phyloP scores from a whole-genome alignment of 2,797 vertebrate species.

The Carcharodon carcharias region DNA sequence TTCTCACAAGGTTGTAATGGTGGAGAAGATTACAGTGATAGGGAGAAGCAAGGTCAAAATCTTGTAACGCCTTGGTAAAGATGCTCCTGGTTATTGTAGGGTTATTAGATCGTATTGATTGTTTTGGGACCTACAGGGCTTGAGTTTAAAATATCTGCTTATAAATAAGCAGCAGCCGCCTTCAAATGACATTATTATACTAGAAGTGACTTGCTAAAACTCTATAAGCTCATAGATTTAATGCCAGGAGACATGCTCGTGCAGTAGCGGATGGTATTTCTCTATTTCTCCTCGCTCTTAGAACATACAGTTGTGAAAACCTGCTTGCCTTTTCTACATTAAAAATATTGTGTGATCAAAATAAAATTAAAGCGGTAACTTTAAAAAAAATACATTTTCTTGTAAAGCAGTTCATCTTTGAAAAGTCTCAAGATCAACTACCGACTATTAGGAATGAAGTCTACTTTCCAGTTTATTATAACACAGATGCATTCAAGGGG shows the following conservation, averaged over 20 bases:
- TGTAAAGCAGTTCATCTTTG: not conserved
- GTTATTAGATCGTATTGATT: not conserved
- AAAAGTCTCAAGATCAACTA: not conserved
- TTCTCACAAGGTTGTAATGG: not conserved
- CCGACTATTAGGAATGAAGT: not conserved
- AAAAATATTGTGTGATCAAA: not conserved
- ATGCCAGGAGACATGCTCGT: not conserved
- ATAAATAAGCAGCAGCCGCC: not conserved
- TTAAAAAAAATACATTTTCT: not conserved
- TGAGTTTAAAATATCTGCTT: not conserved
- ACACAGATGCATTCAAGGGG: not conserved
- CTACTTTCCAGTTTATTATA: not conserved
- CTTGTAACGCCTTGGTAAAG: not conserved
- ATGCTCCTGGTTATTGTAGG: not conserved
- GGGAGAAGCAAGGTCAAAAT: not conserved
- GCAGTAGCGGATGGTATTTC: not conserved
- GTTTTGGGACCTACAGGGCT: not conserved
- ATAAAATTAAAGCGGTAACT: not conserved
- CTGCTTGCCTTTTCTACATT: not conserved
- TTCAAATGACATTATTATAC: not conserved
- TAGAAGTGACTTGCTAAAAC: not conserved
- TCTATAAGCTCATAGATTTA: not conserved
- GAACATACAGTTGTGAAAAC: not conserved
- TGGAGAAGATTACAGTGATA: not conserved
- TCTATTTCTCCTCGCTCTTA: not conserved